Evolutionary conservation across 92 coral and sea anemone species (phyloP).

Genomic region (Epizoanthus rinbou): DNA sequence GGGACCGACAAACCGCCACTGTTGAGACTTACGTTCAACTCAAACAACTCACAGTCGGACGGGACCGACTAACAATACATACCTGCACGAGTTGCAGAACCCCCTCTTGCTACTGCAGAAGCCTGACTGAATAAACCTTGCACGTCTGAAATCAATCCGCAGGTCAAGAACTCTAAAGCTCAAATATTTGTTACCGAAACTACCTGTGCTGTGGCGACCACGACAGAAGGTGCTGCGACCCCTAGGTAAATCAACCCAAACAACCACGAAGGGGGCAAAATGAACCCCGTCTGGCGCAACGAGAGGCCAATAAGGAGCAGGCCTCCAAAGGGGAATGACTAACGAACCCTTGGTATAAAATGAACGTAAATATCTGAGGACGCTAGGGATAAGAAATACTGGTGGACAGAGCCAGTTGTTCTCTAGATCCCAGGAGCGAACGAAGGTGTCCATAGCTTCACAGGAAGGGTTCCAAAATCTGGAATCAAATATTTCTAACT

Average conservation of each 20-base stretch:
- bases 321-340: slow-evolving; percentile 41
- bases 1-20: slow-evolving; percentile 1
- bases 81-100: not conserved
- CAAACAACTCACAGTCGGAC: slow-evolving; percentile 1
- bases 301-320: slow-evolving; percentile 50
- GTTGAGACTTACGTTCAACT: not conserved
- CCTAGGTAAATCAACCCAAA: slow-evolving; percentile 37
- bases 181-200: slow-evolving; percentile 50
- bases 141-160: slow-evolving; percentile 36
- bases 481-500: slow-evolving; percentile 34
- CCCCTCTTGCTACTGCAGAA: slow-evolving; percentile 23
- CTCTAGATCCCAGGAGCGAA: slow-evolving; percentile 40
- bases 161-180: slow-evolving; percentile 43
- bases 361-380: slow-evolving; percentile 39
- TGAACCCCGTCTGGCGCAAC: slow-evolving; percentile 46
- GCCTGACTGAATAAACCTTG: slow-evolving; percentile 14
- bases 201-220: slow-evolving; percentile 43
- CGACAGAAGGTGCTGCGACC: slow-evolving; percentile 22
- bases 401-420: slow-evolving; percentile 53
- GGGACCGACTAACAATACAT: not conserved
- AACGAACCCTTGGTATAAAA: slow-evolving; percentile 35
- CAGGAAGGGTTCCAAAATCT: slow-evolving; percentile 48
- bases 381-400: slow-evolving; percentile 23
- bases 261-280: slow-evolving; percentile 29
- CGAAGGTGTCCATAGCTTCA: slow-evolving; percentile 50